Evolutionary conservation across 1,140 invertebrate genomes (phyloP), one percentile per base, ranked within the genome.

Genomic region (Aphelenchoides avenae): DNA sequence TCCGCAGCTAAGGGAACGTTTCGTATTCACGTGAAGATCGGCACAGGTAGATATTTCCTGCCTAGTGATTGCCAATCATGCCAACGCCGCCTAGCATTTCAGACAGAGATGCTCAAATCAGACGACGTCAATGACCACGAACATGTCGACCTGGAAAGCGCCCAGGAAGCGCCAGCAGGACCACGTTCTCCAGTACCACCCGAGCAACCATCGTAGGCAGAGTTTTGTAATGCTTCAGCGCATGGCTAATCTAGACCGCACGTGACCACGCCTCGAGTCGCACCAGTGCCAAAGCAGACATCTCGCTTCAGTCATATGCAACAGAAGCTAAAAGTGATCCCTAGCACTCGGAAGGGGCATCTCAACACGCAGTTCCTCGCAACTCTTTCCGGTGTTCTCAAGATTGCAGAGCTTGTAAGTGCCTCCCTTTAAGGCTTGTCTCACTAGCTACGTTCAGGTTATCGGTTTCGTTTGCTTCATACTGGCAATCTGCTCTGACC

Each of bases 381-480:
- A 13, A 75, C 73, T 15, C 34, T 75, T 6, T 66, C 69, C 3
- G 73, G 73, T 37, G 66, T 75, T 22, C 44, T 75, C 5, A 75
- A 77, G 46, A 33, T 77, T 7, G 71, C 64, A n/a, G 74, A 75
- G 61, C 54, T 77, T 40, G 73, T 73, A 34, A 31, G 61, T 57
- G 11, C 39, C 18, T 31, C 27, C 27, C 13, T 20, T 37, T 29
- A 3, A 13, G 20, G 15, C 49, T 13, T 44, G 0, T 24, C n/a
- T 27, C 27, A 37, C n/a, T 29, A 13, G 24, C 29, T n/a, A 5
- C 22, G 47, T 66, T 41, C 36, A 76, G 73, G 39, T 61, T 33
- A 58, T 75, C 13, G 62, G 74, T 5, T 75, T 75, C 39, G 56
- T 77, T 20, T 53, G 71, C 4, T 75, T 76, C 43, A 68, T 75